A percentile compares a stretch with the other conserved stretches of the same genome.
Conservation (phyloP, 2,113 vertebrate genomes). For the Puma concolor region DNA sequence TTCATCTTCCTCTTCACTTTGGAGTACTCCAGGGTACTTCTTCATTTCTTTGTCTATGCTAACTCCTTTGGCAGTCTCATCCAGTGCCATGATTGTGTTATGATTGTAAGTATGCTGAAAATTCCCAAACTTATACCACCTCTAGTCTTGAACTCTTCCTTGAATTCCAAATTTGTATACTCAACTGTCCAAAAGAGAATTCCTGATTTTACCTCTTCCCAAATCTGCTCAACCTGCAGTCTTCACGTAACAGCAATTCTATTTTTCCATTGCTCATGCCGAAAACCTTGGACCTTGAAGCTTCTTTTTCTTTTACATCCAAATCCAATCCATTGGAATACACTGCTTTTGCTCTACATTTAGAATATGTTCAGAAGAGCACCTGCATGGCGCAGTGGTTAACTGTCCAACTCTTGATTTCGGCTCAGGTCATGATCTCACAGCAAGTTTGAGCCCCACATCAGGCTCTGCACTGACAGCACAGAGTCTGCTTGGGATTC, state of each 20-base stretch:
- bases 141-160: neutral
- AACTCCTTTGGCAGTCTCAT: neutral
- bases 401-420: no score
- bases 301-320: neutral
- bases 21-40: neutral
- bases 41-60: neutral
- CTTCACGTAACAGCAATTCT: neutral
- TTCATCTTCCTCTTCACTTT: neutral
- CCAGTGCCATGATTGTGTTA: neutral
- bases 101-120: neutral
- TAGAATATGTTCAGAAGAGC: neutral
- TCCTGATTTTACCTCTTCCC: neutral
- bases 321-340: neutral
- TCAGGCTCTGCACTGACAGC: no score
- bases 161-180: neutral
- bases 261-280: neutral
- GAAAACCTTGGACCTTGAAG: neutral
- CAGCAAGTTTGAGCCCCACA: no score
- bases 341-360: neutral
- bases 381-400: no score
- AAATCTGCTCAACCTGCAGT: neutral
- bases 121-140: neutral
- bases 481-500: no score
- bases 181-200: neutral
- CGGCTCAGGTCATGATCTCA: no score